These are phyloP conservation scores for Rosalia funebris DNA, from an alignment of 2,888 invertebrate species.

Conservation along the genomic window DNA sequence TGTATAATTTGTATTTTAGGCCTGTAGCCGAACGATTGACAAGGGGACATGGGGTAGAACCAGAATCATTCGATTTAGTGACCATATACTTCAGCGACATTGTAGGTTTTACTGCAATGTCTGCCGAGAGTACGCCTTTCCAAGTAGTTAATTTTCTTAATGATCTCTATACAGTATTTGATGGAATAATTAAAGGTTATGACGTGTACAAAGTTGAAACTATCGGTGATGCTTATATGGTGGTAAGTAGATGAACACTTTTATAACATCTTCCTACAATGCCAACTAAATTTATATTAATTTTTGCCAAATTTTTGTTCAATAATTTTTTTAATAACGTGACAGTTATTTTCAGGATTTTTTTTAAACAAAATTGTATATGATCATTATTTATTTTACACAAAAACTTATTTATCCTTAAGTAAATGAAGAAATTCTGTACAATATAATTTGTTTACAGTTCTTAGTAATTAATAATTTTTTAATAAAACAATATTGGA, in stretches of 20 bases:
- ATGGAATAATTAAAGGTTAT: constrained; percentile 94
- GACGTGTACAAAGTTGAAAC: constrained; percentile 99
- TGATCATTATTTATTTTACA: too few relatives aligned
- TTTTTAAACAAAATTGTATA: too few relatives aligned
- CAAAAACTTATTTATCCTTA: too few relatives aligned
- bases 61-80: constrained; percentile 92
- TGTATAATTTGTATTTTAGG: constrained; percentile 63
- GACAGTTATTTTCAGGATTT: too few relatives aligned
- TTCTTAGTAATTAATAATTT: too few relatives aligned
- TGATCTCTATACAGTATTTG: constrained; percentile 97
- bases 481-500: too few relatives aligned
- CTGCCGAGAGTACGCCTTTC: constrained; percentile 89
- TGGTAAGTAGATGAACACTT: constrained; percentile 65
- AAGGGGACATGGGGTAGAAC: constrained; percentile 88
- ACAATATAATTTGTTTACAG: too few relatives aligned
- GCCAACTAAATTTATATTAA: constrained; percentile 3
- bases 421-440: too few relatives aligned
- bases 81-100: constrained; percentile 98
- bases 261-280: background rate
- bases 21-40: constrained; percentile 90
- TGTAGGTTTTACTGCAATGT: constrained; percentile 96
- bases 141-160: constrained; percentile 96
- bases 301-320: too few relatives aligned
- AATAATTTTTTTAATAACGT: too few relatives aligned
- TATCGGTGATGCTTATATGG: constrained; percentile 86